These are phyloP conservation scores for Camarhynchus parvulus DNA, from an alignment of 2,113 vertebrate genomes.

Conservation along the genomic window DNA sequence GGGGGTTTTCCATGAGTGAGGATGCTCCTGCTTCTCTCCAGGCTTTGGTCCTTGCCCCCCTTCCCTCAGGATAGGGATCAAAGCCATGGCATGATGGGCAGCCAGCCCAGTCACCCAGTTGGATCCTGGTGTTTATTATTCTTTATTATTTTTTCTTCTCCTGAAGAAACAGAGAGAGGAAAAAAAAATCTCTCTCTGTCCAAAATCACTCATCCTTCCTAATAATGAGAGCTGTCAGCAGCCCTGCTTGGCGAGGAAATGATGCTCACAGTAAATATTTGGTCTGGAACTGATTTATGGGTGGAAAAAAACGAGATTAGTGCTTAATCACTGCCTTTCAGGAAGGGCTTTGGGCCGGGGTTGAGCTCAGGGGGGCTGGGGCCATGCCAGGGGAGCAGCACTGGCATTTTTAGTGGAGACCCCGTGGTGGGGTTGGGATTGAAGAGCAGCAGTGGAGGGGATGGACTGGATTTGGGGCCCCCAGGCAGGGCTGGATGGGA, in stretches of 20 bases:
- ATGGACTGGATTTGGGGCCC: neutral
- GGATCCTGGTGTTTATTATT: neutral
- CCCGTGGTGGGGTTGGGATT: accelerated
- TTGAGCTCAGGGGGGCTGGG: neutral
- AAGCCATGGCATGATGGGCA: neutral
- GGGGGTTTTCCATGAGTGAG: neutral
- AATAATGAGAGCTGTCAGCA: slow-evolving; percentile 79
- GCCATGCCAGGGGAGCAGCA: neutral
- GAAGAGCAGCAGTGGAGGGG: accelerated
- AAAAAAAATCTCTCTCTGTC: slow-evolving; percentile 64
- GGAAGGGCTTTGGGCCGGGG: slow-evolving; percentile 7
- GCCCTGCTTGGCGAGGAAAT: slow-evolving; percentile 75
- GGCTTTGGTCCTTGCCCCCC: accelerated
- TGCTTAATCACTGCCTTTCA: slow-evolving; percentile 63
- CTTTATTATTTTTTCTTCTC: neutral
- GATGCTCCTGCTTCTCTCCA: neutral
- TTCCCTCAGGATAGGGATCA: neutral
- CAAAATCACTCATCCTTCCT: slow-evolving; percentile 79
- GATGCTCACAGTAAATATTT: slow-evolving; percentile 78
- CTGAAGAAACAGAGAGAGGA: neutral
- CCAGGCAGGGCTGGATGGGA: accelerated
- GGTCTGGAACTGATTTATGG: slow-evolving; percentile 83
- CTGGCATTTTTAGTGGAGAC: accelerated
- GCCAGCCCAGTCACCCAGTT: neutral
- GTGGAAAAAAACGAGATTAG: slow-evolving; percentile 73